phyloP scores from a whole-genome alignment of 2,113 vertebrate species.

The Leucopsar rothschildi region DNA sequence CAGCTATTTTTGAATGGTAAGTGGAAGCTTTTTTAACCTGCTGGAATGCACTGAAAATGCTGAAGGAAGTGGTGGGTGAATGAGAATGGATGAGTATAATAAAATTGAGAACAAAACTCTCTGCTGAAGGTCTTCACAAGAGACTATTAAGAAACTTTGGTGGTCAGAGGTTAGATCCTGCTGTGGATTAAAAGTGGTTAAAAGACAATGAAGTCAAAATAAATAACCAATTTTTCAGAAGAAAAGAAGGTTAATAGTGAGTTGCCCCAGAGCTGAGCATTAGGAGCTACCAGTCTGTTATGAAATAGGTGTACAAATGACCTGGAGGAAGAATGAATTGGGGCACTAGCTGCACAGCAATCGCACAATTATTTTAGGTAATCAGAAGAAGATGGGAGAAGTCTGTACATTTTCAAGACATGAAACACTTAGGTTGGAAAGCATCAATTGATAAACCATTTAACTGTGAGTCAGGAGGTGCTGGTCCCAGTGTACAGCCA shows the following conservation, averaged over 20 bases:
- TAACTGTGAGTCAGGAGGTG: neutral
- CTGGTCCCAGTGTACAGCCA: neutral
- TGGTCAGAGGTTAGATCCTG: slow-evolving; percentile 4
- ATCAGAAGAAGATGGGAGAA: neutral
- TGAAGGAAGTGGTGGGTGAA: neutral
- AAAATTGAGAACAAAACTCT: neutral
- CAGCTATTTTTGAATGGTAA: neutral
- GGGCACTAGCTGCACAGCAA: neutral
- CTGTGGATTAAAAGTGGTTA: neutral
- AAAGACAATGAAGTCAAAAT: slow-evolving; percentile 11
- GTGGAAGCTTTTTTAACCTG: neutral
- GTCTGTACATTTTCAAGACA: neutral
- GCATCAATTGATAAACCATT: neutral
- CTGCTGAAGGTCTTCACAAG: neutral
- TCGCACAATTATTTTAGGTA: neutral
- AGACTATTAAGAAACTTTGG: neutral
- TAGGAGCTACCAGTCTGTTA: neutral
- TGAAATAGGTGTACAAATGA: neutral
- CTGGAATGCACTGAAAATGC: neutral
- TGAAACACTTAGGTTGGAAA: neutral
- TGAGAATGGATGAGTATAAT: neutral
- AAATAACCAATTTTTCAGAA: slow-evolving; percentile 26
- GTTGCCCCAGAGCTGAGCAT: neutral
- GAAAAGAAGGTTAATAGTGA: neutral
- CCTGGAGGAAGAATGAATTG: neutral